These are phyloP conservation scores for Cliona cf. orientalis DNA, from an alignment of 37 sponge, comb jelly and placozoan genomes.

Conservation along the genomic window DNA sequence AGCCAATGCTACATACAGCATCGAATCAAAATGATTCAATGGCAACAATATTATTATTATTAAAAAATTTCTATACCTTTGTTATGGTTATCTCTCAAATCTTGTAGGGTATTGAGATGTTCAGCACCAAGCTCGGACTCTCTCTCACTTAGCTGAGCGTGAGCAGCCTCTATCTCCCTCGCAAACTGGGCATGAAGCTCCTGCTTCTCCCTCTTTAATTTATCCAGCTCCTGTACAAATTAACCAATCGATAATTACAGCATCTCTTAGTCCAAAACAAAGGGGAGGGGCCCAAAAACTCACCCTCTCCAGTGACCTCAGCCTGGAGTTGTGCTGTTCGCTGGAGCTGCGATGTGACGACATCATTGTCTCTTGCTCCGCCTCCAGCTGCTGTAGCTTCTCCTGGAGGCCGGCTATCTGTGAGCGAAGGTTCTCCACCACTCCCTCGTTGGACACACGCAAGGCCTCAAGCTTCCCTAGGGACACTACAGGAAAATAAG, in stretches of 20 bases:
- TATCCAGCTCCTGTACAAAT: conserved; percentile 47
- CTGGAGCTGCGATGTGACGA: conserved; percentile 10
- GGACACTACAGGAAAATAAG: conserved; percentile 21
- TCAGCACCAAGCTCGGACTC: conserved; percentile 53
- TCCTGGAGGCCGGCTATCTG: conserved; percentile 16
- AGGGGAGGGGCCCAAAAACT: background rate
- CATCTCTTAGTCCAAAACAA: background rate
- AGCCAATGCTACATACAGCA: background rate
- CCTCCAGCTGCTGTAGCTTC: conserved; percentile 37
- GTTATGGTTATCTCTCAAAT: conserved; percentile 18
- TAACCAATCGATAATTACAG: background rate
- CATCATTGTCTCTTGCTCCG: conserved; percentile 34
- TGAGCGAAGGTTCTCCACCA: conserved; percentile 32
- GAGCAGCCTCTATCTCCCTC: conserved; percentile 82
- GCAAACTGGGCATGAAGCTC: conserved; percentile 76
- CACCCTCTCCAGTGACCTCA: conserved; percentile 60
- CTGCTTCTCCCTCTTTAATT: conserved; percentile 48
- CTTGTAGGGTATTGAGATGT: conserved; percentile 49
- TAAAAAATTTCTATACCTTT: conserved; percentile 18
- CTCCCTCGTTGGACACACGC: conserved; percentile 31
- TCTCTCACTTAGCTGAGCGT: conserved; percentile 50
- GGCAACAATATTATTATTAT: background rate
- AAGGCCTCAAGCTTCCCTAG: conserved; percentile 62
- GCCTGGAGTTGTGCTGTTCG: conserved; percentile 24
- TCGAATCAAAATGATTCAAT: background rate